phyloP scores from a whole-genome alignment of 2,888 invertebrate species.

The Caenorhabditis sinica region DNA sequence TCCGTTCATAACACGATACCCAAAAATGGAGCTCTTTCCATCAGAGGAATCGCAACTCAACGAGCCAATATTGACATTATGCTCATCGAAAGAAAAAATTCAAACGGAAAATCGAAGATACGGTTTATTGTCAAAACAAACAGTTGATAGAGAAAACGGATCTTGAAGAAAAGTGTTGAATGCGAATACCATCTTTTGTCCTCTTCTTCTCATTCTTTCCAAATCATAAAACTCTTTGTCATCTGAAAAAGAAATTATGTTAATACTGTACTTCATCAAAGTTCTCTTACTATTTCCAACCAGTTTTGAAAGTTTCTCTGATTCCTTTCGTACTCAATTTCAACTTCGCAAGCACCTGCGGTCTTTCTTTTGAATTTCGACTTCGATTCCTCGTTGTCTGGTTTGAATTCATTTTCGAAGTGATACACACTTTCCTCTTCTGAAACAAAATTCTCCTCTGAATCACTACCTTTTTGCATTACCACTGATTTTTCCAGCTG shows the following conservation, averaged over 20 bases:
- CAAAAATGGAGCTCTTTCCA: background rate
- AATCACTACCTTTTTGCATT: background rate
- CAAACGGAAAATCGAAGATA: slow-evolving; percentile 30
- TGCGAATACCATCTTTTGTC: too few relatives aligned
- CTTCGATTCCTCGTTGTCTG: slow-evolving; percentile 32
- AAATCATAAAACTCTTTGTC: slow-evolving; percentile 17
- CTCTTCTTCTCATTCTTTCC: slow-evolving; percentile 10
- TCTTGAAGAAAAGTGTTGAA: slow-evolving; percentile 4
- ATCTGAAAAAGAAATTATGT: slow-evolving; percentile 15
- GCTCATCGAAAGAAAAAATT: background rate
- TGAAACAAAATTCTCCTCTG: background rate
- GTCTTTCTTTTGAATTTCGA: slow-evolving; percentile 28
- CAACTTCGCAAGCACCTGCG: slow-evolving; percentile 13
- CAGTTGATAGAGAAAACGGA: slow-evolving; percentile 12
- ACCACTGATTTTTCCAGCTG: slow-evolving; percentile 34
- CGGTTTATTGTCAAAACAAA: slow-evolving; percentile 56
- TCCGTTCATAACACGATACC: background rate
- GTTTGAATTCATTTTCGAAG: slow-evolving; percentile 37
- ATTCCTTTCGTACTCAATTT: slow-evolving; percentile 17
- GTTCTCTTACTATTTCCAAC: background rate
- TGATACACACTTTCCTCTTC: slow-evolving; percentile 40
- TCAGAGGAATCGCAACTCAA: background rate
- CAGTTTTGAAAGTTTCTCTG: background rate
- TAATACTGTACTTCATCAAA: background rate
- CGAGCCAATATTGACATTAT: slow-evolving; percentile 1